These are phyloP conservation scores for Petrolisthes cinctipes DNA, from an alignment of 2,888 invertebrate genomes.

Conservation along the genomic window DNA sequence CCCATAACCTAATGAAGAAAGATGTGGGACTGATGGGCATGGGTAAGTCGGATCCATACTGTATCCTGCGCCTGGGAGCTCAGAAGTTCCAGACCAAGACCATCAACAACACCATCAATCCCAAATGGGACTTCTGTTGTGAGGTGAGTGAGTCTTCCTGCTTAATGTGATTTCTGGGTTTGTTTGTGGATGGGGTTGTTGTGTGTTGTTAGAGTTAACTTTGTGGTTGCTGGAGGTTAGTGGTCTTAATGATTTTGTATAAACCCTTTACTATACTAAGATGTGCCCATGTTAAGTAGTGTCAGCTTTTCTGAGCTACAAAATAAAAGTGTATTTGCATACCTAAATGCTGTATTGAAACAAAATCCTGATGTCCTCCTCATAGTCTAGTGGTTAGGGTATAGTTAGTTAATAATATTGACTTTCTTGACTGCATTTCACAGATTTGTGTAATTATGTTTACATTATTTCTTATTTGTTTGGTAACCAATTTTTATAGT, in stretches of 20 bases:
- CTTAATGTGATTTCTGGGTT: not conserved
- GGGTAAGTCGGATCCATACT: slow-evolving; percentile 98
- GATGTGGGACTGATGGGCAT: slow-evolving; percentile 92
- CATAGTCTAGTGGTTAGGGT: no score
- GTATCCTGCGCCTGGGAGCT: slow-evolving; percentile 89
- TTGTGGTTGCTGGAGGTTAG: not conserved
- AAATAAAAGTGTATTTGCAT: no score
- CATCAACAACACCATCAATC: slow-evolving; percentile 93
- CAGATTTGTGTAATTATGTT: no score
- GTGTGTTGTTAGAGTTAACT: no score
- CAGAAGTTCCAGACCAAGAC: slow-evolving; percentile 94
- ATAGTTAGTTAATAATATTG: no score
- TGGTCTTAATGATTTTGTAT: not conserved
- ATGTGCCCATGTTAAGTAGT: not conserved
- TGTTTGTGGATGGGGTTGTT: not conserved
- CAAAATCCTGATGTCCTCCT: no score
- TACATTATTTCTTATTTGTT: no score
- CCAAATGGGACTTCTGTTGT: slow-evolving; percentile 97
- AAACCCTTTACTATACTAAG: not conserved
- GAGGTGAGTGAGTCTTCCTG: slow-evolving; percentile 79
- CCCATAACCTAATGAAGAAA: slow-evolving; percentile 94
- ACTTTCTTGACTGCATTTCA: no score
- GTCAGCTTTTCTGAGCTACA: not conserved
- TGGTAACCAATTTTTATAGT: no score
- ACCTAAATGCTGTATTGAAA: no score